Evolutionary conservation across 1,140 invertebrate genomes (phyloP).

Genomic region (Rhyacophila brunnea): DNA sequence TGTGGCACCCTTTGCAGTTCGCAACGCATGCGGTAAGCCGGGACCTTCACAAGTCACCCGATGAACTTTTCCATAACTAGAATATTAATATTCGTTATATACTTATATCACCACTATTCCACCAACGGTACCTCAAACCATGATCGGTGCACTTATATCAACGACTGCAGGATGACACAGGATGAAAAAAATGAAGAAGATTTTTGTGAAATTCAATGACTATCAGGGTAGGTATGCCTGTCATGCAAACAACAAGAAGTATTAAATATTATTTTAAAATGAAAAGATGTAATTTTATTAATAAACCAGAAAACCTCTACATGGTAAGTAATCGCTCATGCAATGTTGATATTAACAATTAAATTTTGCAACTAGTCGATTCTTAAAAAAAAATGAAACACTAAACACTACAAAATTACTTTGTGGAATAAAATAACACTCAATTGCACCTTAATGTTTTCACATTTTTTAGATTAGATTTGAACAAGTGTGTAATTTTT

Average conservation of each 20-base stretch:
- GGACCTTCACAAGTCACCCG: slow-evolving; percentile 31
- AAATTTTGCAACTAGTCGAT: too few relatives aligned
- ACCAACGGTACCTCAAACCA: slow-evolving; percentile 14
- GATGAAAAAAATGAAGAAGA: slow-evolving; percentile 4
- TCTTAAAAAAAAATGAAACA: too few relatives aligned
- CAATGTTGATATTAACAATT: too few relatives aligned
- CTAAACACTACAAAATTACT: too few relatives aligned
- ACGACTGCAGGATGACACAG: slow-evolving; percentile 2
- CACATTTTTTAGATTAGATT: too few relatives aligned
- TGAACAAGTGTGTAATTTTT: too few relatives aligned
- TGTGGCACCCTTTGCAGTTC: slow-evolving; percentile 14
- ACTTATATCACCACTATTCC: slow-evolving; percentile 26
- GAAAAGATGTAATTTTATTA: too few relatives aligned
- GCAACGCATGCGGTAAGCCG: slow-evolving; percentile 29
- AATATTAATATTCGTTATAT: slow-evolving; percentile 22
- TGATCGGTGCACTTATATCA: slow-evolving; percentile 21
- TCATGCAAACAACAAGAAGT: slow-evolving; percentile 8
- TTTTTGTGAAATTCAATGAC: slow-evolving; percentile 1
- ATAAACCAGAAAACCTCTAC: too few relatives aligned
- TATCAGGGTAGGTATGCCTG: slow-evolving; percentile 7
- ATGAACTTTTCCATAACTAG: slow-evolving; percentile 31
- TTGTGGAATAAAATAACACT: too few relatives aligned
- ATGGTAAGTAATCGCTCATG: too few relatives aligned
- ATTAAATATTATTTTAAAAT: background rate
- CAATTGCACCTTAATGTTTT: too few relatives aligned